A percentile compares a stretch with the other conserved stretches of the same genome.
phyloP scores from a whole-genome alignment of 2,113 vertebrate genomes.

The Ochotona princeps region DNA sequence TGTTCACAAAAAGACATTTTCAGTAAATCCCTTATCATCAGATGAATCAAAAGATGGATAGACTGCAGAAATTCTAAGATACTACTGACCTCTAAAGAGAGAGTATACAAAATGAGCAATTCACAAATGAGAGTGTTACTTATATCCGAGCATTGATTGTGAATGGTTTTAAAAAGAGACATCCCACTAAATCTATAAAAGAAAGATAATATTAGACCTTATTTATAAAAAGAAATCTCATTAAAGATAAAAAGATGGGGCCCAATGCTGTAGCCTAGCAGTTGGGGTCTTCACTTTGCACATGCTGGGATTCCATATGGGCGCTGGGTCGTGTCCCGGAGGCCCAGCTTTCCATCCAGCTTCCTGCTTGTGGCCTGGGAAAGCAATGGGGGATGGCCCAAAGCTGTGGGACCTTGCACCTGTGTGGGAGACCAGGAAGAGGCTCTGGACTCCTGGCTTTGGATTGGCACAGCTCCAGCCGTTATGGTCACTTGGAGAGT shows the following conservation, averaged over 20 bases:
- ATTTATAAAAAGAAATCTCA: background rate
- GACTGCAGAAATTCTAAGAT: background rate
- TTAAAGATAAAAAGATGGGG: background rate
- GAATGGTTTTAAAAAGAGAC: background rate
- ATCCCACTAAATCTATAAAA: constrained; percentile 23
- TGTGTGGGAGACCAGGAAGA: too few relatives aligned
- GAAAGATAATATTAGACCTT: background rate
- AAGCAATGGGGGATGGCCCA: too few relatives aligned
- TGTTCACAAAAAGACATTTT: constrained; percentile 2
- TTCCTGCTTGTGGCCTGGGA: too few relatives aligned
- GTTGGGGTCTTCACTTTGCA: too few relatives aligned
- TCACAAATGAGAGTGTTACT: background rate
- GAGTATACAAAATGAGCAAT: background rate
- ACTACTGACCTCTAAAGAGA: background rate
- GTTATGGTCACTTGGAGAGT: too few relatives aligned
- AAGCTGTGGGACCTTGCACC: too few relatives aligned
- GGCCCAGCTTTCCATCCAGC: too few relatives aligned
- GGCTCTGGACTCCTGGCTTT: too few relatives aligned
- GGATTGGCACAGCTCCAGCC: too few relatives aligned
- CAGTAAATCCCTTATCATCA: constrained; percentile 20
- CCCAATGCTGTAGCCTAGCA: too few relatives aligned
- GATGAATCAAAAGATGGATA: background rate
- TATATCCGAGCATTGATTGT: background rate
- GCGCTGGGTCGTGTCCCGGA: too few relatives aligned
- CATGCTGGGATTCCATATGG: too few relatives aligned